Percentiles rank a stretch among this genome's conserved stretches.
These are phyloP conservation scores for Aphelinus atriplicis DNA, from an alignment of 1,140 invertebrate species.

Conservation along the genomic window DNA sequence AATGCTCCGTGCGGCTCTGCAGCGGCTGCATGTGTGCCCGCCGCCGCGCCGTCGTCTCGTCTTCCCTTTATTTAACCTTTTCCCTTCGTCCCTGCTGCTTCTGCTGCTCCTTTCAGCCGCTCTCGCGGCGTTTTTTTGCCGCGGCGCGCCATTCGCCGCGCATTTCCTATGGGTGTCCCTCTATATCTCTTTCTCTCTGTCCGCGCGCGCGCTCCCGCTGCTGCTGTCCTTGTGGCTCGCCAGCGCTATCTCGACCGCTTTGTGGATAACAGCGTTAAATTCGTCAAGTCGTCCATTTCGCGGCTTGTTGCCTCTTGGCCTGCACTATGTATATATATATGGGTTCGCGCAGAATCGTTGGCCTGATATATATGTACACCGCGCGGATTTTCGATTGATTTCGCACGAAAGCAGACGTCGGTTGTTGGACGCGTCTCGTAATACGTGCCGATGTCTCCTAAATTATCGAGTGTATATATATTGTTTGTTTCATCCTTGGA, in stretches of 20 bases:
- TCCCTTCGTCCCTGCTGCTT: slow-evolving; percentile 9
- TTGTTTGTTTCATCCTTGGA: no score
- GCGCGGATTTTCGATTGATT: slow-evolving; percentile 14
- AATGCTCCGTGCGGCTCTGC: slow-evolving; percentile 47
- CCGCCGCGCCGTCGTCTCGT: slow-evolving; percentile 23
- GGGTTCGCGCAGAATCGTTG: no score
- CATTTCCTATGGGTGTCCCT: neutral
- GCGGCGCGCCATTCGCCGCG: no score
- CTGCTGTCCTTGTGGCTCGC: neutral
- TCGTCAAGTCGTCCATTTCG: slow-evolving; percentile 24
- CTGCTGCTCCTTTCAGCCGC: neutral
- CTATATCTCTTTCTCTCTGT: neutral
- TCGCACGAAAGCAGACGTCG: neutral
- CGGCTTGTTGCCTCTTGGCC: neutral
- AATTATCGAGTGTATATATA: no score
- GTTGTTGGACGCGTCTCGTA: no score
- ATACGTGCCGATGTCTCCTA: no score
- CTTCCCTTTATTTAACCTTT: slow-evolving; percentile 46
- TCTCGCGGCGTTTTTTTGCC: neutral
- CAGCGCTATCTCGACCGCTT: slow-evolving; percentile 32
- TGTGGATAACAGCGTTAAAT: slow-evolving; percentile 38
- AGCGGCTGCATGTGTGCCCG: slow-evolving; percentile 42
- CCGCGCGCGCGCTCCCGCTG: neutral
- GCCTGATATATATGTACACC: neutral
- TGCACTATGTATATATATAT: no score